phyloP scores from a whole-genome alignment of 2,113 vertebrate species.

The Hirundichthys speculiger region DNA sequence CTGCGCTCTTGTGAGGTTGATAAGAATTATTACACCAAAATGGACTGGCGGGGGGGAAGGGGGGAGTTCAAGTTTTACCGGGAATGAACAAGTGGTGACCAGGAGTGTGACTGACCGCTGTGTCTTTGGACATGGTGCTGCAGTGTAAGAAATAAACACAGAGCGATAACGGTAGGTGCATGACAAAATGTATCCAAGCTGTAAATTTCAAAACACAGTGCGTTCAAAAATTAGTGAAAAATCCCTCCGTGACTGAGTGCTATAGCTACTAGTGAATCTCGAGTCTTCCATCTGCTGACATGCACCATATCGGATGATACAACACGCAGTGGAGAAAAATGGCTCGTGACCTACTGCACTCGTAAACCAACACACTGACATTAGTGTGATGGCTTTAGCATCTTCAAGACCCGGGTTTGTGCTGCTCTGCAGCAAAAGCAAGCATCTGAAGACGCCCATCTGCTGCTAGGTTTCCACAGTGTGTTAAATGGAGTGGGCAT shows the following conservation, averaged over 20 bases:
- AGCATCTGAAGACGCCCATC: conserved; percentile 67
- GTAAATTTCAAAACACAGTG: conserved; percentile 2
- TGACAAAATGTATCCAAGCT: conserved; percentile 14
- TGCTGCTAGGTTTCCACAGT: conserved; percentile 64
- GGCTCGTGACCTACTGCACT: conserved; percentile 21
- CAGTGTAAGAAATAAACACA: conserved; percentile 6
- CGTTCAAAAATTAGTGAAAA: background rate
- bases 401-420: conserved; percentile 30
- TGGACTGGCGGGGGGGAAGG: conserved; percentile 25
- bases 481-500: conserved; percentile 73
- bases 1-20: conserved; percentile 45
- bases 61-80: conserved; percentile 12
- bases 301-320: too few relatives aligned
- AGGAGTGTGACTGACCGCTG: conserved; percentile 17
- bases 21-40: conserved; percentile 62
- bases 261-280: too few relatives aligned
- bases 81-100: conserved; percentile 34
- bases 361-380: conserved; percentile 37
- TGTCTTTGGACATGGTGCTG: conserved; percentile 13
- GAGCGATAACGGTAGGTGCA: conserved; percentile 7
- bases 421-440: conserved; percentile 31
- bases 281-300: too few relatives aligned
- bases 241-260: too few relatives aligned
- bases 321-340: background rate
- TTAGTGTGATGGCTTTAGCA: conserved; percentile 24